Conservation (phyloP, 2,113 vertebrate genomes). For the Brienomyrus longianalis region DNA sequence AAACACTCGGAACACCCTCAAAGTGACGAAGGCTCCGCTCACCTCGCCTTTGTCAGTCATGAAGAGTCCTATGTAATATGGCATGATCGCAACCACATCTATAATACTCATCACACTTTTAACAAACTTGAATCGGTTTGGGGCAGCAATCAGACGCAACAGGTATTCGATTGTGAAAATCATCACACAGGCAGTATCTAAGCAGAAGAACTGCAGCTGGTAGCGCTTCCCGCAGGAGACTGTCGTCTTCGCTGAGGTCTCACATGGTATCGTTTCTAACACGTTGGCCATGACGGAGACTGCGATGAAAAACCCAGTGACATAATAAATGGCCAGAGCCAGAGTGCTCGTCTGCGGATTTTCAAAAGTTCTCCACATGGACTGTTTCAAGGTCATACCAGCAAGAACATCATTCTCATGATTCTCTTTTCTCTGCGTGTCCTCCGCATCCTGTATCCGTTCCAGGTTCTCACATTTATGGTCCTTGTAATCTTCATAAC, state of each 20-base stretch:
- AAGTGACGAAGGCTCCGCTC: conserved; percentile 92
- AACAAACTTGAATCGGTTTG: conserved; percentile 82
- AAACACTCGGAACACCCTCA: conserved; percentile 92
- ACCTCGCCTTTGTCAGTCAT: conserved; percentile 97
- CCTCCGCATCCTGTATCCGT: conserved; percentile 85
- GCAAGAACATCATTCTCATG: conserved; percentile 55
- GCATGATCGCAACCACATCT: conserved; percentile 96
- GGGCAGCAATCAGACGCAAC: conserved; percentile 79
- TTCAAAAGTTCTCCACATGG: conserved; percentile 93
- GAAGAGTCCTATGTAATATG: conserved; percentile 90
- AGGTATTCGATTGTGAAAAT: conserved; percentile 96
- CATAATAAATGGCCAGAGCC: conserved; percentile 94
- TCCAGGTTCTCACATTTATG: conserved; percentile 84
- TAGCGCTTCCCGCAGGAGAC: conserved; percentile 86
- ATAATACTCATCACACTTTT: conserved; percentile 94
- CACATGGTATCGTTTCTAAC: conserved; percentile 88
- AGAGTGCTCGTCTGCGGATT: conserved; percentile 94
- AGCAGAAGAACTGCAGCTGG: conserved; percentile 87
- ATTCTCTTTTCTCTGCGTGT: conserved; percentile 67
- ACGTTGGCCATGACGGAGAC: conserved; percentile 93
- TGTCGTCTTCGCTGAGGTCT: conserved; percentile 56
- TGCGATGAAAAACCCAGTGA: conserved; percentile 95
- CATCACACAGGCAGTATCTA: conserved; percentile 96
- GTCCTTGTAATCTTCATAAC: conserved; percentile 96
- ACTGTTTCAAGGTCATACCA: conserved; percentile 72